Conservation (phyloP, 2,797 vertebrate genomes). For the Gallinago stenura region DNA sequence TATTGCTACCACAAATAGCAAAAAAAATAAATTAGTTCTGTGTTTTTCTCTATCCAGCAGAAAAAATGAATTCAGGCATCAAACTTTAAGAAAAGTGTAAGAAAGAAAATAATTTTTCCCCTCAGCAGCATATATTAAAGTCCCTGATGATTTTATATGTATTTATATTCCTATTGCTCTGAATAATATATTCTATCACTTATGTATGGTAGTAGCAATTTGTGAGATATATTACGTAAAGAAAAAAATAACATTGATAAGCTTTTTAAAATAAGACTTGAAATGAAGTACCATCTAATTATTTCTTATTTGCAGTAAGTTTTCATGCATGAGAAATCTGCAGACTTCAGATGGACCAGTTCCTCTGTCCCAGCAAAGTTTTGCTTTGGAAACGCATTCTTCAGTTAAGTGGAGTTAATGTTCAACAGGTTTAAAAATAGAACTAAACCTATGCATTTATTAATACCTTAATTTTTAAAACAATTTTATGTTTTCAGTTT, state of each 20-base stretch:
- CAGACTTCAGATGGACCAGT: background rate
- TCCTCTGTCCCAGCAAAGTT: background rate
- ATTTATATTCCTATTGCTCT: background rate
- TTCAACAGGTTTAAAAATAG: background rate
- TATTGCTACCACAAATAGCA: background rate
- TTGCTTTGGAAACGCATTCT: background rate
- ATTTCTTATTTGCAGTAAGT: background rate
- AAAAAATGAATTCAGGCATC: background rate
- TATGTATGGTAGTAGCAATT: background rate
- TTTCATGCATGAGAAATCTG: background rate
- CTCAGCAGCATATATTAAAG: background rate
- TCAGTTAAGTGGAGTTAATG: background rate
- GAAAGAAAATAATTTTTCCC: background rate
- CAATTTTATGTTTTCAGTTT: background rate
- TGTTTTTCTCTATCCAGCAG: background rate
- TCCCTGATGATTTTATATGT: background rate
- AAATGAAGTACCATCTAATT: background rate
- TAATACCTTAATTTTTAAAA: background rate
- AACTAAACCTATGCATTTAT: background rate
- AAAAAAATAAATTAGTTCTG: background rate
- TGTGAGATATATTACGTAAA: background rate
- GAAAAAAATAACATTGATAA: background rate
- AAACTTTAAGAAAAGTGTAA: background rate
- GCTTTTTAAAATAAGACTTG: background rate
- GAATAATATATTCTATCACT: background rate